Evolutionary conservation across 2,888 invertebrate species (phyloP).

Genomic region (Ceriagrion tenellum): DNA sequence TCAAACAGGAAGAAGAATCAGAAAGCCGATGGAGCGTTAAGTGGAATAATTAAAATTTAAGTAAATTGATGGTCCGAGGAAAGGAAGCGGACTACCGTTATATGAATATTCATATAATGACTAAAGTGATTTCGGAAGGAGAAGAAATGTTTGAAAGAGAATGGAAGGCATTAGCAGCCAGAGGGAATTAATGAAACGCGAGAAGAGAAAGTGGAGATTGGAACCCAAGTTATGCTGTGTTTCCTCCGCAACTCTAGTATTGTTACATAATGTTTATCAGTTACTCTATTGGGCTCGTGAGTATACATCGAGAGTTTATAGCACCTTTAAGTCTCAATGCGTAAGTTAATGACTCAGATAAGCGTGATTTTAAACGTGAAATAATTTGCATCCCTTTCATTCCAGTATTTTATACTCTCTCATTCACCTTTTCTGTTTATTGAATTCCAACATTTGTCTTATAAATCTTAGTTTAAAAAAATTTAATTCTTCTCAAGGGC

Average conservation of each 20-base stretch:
- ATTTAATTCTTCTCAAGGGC: no score
- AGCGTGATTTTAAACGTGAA: neutral
- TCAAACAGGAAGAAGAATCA: neutral
- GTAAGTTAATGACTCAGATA: neutral
- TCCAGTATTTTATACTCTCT: neutral
- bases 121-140: neutral
- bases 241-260: neutral
- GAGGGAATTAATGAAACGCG: neutral
- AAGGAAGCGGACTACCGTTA: neutral
- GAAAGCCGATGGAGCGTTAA: neutral
- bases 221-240: neutral
- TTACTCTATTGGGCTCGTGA: neutral
- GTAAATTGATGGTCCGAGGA: neutral
- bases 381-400: neutral
- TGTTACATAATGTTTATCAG: neutral
- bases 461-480: no score
- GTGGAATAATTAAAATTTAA: neutral
- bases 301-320: neutral
- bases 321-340: neutral
- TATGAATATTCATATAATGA: neutral
- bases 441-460: neutral
- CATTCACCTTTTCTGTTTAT: neutral
- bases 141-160: neutral
- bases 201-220: constrained; percentile 4
- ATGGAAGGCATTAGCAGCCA: neutral